Evolutionary conservation across 2,113 vertebrate species (phyloP), one percentile per base, ranked within the genome.

Genomic region (Rhinoderma darwinii): DNA sequence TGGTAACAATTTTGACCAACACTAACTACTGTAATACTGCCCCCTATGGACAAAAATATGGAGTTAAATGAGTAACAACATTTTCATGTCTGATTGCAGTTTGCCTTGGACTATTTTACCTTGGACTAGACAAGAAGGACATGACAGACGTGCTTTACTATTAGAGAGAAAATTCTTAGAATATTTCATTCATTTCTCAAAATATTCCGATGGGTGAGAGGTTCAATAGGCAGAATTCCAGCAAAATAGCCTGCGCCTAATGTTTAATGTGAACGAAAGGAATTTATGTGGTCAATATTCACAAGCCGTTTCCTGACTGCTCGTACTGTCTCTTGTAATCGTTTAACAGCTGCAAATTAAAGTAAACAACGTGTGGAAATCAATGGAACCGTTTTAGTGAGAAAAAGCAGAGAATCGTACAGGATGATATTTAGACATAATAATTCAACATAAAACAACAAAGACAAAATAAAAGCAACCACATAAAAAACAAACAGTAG

Each of bases 331-430:
- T 72, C 37, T n/a, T 66, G n/a, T 66, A 83, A 68, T 70, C 30
- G 43, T 72, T 83, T 32, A 70, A 83, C 43, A 83, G 54, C 51
- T 27, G 22, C 78, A 81, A 81, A 81, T 81, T 83, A 70, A 70
- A 50, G 43, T 37, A 83, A 83, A 83, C 27, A 72, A 72, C 50
- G 18, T 54, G 75, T 78, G 47, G 47, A 78, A 35, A 54, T 78
- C 30, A 37, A 77, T 78, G 43, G 73, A 75, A 75, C 39, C 5
- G 73, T 51, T 77, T 77, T 18, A 47, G 25, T 17, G 17, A 78
- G 44, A 77, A 54, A 77, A 43, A 4, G 75, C 75, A 22, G 30
- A 51, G 32, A 51, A 51, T 51, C 15, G 27, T 78, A 25, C 27
- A 35, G 44, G 32, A 43, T 7, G 47, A 54, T 35, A 78, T 22